Evolutionary conservation across 2,113 vertebrate species (phyloP).

Genomic region (Sigmodon hispidus): DNA sequence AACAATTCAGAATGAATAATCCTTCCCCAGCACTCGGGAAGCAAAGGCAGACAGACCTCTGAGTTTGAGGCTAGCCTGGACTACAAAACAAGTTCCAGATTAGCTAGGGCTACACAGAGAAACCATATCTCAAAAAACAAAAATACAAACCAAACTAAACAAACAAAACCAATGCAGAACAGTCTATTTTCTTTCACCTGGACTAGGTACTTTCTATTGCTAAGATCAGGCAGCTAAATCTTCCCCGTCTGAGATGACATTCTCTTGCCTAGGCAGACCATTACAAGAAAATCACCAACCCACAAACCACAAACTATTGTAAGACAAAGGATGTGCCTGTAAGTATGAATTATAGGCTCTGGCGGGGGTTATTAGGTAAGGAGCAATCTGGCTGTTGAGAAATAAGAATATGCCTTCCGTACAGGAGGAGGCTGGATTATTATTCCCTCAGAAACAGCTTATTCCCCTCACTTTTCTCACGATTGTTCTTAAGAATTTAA

Average conservation of each 20-base stretch:
- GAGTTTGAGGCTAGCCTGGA: neutral
- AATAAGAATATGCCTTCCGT: constrained; percentile 41
- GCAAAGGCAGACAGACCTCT: neutral
- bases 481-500: constrained; percentile 49
- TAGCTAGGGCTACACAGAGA: neutral
- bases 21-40: neutral
- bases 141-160: neutral
- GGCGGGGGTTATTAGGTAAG: constrained; percentile 40
- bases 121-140: neutral
- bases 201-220: constrained; percentile 28
- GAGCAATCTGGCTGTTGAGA: constrained; percentile 44
- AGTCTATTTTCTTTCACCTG: constrained; percentile 38
- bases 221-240: constrained; percentile 39
- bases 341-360: constrained; percentile 20
- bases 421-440: constrained; percentile 21
- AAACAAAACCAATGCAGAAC: neutral
- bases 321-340: constrained; percentile 65
- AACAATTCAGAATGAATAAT: neutral
- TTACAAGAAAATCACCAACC: constrained; percentile 70
- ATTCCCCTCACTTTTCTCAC: neutral
- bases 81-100: neutral
- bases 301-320: constrained; percentile 68
- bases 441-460: neutral
- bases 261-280: constrained; percentile 59
- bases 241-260: constrained; percentile 13